A percentile compares a stretch with the other conserved stretches of the same genome.
phyloP scores from a whole-genome alignment of 2,888 invertebrate genomes.

The Plagiodera versicolora region DNA sequence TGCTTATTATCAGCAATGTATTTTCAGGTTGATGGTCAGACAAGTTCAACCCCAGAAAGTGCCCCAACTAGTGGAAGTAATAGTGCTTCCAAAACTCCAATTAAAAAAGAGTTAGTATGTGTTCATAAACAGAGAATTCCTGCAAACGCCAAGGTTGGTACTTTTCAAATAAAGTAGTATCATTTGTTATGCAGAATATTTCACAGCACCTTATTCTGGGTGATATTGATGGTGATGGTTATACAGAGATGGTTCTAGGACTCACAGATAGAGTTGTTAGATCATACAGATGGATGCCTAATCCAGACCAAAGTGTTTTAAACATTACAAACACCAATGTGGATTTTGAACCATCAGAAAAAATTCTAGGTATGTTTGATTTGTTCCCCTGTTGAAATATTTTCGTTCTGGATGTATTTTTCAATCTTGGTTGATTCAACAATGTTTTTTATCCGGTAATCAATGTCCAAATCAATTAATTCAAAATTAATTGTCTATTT shows the following conservation, averaged over 20 bases:
- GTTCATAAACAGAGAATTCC: slow-evolving; percentile 70
- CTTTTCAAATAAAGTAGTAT: not conserved
- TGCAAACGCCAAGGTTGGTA: slow-evolving; percentile 64
- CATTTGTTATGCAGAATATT: not conserved
- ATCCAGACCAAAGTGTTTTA: slow-evolving; percentile 37
- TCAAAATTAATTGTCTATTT: not conserved
- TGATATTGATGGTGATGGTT: slow-evolving; percentile 66
- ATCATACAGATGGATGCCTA: slow-evolving; percentile 65
- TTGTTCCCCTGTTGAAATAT: not conserved
- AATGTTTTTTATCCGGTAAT: too few relatives aligned
- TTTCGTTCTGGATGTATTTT: too few relatives aligned
- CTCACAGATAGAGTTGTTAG: slow-evolving; percentile 73
- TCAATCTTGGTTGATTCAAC: too few relatives aligned
- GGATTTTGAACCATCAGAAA: slow-evolving; percentile 32
- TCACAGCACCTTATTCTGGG: slow-evolving; percentile 57
- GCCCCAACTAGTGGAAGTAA: slow-evolving; percentile 25
- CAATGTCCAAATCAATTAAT: not conserved
- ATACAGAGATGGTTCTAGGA: slow-evolving; percentile 68
- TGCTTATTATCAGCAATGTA: not conserved
- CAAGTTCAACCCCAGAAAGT: slow-evolving; percentile 38
- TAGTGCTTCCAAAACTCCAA: slow-evolving; percentile 12
- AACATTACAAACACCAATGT: slow-evolving; percentile 39
- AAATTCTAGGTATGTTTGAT: slow-evolving; percentile 30
- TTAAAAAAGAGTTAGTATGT: slow-evolving; percentile 50
- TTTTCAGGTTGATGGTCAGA: slow-evolving; percentile 46